Evolutionary conservation across 2,888 invertebrate species (phyloP).

Genomic region (Ophion costatus): DNA sequence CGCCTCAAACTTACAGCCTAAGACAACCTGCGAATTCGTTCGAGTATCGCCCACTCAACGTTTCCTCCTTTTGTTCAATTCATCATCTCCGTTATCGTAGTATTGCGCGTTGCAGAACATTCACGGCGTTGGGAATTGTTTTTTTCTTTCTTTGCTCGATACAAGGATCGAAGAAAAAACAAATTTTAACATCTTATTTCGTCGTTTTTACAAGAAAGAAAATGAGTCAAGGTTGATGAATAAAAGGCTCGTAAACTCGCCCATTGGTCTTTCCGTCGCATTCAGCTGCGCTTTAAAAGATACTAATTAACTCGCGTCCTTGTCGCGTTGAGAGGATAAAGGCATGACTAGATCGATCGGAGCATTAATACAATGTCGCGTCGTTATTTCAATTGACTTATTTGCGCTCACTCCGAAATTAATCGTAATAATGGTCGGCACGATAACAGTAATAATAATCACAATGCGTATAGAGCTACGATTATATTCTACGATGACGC

Average conservation of each 20-base stretch:
- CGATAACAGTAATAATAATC: conserved; percentile 49
- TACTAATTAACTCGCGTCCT: conserved; percentile 56
- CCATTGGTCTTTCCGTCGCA: conserved; percentile 54
- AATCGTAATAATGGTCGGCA: conserved; percentile 17
- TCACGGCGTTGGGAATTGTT: conserved; percentile 16
- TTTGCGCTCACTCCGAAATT: conserved; percentile 30
- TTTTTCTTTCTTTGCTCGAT: not conserved
- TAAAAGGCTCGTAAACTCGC: conserved; percentile 24
- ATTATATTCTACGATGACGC: conserved; percentile 49
- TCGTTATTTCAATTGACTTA: conserved; percentile 34
- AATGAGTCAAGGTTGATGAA: not conserved
- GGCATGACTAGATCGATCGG: conserved; percentile 68
- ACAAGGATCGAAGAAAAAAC: conserved; percentile 12
- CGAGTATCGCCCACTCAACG: conserved; percentile 32
- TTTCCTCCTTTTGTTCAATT: conserved; percentile 2
- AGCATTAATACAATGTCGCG: conserved; percentile 61
- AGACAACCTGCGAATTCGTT: conserved; percentile 61
- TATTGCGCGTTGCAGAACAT: conserved; percentile 50
- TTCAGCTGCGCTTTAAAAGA: conserved; percentile 63
- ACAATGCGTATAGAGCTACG: conserved; percentile 45
- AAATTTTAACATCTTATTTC: not conserved
- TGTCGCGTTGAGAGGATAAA: conserved; percentile 56
- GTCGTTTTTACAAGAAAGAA: conserved; percentile 46
- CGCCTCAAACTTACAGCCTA: conserved; percentile 35
- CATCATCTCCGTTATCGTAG: conserved; percentile 30